Conservation (phyloP, 2,888 invertebrate species). For the Anorthoa munda region DNA sequence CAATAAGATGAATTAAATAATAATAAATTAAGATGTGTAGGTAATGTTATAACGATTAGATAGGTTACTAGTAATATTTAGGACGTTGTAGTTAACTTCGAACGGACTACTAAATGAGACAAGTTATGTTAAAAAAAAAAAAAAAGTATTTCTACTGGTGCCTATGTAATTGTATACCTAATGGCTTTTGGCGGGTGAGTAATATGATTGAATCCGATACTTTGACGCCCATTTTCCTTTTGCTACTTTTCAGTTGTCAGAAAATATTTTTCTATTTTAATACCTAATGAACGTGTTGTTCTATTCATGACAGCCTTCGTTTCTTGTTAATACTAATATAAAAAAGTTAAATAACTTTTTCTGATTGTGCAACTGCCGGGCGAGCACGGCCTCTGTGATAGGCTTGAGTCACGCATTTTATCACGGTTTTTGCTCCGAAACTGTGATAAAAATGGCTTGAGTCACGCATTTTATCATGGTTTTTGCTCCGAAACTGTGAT, state of each 20-base stretch:
- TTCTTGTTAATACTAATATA: neutral
- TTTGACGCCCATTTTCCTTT: constrained; percentile 3
- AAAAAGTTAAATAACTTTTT: neutral
- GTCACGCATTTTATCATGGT: no score
- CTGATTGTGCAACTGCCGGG: neutral
- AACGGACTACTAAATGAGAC: constrained; percentile 12
- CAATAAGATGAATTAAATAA: constrained; percentile 14
- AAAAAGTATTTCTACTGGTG: constrained; percentile 28
- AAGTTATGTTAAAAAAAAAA: constrained; percentile 13
- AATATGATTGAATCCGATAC: neutral
- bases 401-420: no score
- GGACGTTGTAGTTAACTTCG: constrained; percentile 1
- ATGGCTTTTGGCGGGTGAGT: constrained; percentile 35
- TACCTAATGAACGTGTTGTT: neutral
- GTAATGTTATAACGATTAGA: constrained; percentile 22
- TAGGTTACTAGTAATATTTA: constrained; percentile 14
- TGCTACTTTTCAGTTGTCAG: neutral
- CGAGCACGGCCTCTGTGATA: no score
- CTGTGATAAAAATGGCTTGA: no score
- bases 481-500: no score
- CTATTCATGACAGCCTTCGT: constrained; percentile 2
- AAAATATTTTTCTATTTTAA: constrained; percentile 35
- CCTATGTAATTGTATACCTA: constrained; percentile 25
- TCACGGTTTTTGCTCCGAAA: no score
- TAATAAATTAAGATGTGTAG: constrained; percentile 28